phyloP scores from a whole-genome alignment of 2,888 invertebrate genomes.

The Phyto melanocephala region DNA sequence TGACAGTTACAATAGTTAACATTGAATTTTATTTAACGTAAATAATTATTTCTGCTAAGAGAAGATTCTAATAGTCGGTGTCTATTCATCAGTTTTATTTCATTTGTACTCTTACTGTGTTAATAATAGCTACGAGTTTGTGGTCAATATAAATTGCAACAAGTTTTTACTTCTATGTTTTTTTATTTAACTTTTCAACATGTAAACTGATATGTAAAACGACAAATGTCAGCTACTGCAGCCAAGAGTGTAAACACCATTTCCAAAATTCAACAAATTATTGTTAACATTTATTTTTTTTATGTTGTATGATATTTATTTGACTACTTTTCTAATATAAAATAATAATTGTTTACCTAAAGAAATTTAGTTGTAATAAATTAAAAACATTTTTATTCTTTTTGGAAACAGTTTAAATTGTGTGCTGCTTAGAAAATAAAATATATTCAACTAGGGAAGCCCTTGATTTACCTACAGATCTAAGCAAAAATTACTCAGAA shows the following conservation, averaged over 20 bases:
- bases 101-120: neutral
- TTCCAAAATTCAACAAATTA: neutral
- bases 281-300: neutral
- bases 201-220: conserved; percentile 43
- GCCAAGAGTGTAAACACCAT: neutral
- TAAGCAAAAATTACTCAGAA: conserved; percentile 12
- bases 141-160: conserved; percentile 54
- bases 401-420: conserved; percentile 14
- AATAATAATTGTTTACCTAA: no score
- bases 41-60: neutral
- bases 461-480: conserved; percentile 57
- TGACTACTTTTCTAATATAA: no score
- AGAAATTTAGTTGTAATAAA: no score
- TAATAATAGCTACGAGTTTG: conserved; percentile 29
- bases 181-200: neutral
- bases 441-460: conserved; percentile 43
- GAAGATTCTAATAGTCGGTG: neutral
- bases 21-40: conserved; percentile 26
- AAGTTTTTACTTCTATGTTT: conserved; percentile 22
- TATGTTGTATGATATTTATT: no score
- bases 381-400: no score
- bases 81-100: neutral
- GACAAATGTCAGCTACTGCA: neutral
- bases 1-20: neutral
- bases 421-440: neutral